A percentile compares a stretch with the other conserved stretches of the same genome.
phyloP scores from a whole-genome alignment of 2,888 invertebrate genomes.

The Anoplius nigerrimus region DNA sequence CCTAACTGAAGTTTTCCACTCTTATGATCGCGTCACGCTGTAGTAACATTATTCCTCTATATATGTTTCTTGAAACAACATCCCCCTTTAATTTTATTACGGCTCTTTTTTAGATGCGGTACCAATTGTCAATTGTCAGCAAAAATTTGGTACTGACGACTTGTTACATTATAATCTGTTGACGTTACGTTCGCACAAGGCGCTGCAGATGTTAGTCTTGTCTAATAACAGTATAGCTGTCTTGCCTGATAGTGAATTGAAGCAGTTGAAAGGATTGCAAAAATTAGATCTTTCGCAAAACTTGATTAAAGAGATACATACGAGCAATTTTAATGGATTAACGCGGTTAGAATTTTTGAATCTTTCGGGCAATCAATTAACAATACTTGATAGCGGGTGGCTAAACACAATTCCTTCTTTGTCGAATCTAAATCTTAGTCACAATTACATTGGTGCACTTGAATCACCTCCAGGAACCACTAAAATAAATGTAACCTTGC shows the following conservation, averaged over 20 bases:
- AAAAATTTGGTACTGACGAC: conserved; percentile 45
- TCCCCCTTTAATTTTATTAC: too few species aligned
- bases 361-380: conserved; percentile 76
- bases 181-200: conserved; percentile 72
- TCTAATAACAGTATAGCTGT: conserved; percentile 76
- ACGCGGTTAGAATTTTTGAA: conserved; percentile 72
- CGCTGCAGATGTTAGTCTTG: conserved; percentile 75
- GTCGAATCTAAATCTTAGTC: conserved; percentile 76
- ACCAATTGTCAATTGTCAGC: conserved; percentile 51
- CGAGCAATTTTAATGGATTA: conserved; percentile 72
- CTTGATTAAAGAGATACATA: conserved; percentile 74
- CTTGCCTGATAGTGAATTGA: conserved; percentile 76
- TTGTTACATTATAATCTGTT: conserved; percentile 50
- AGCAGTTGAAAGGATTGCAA: conserved; percentile 74
- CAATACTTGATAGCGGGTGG: conserved; percentile 74
- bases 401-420: conserved; percentile 73
- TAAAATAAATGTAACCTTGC: conserved; percentile 58
- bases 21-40: not conserved
- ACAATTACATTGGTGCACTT: conserved; percentile 74
- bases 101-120: conserved; percentile 35
- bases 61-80: too few species aligned
- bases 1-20: not conserved
- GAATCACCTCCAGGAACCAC: conserved; percentile 65
- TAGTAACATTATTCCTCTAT: too few species aligned
- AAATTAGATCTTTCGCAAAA: conserved; percentile 78